phyloP scores from a whole-genome alignment of 2,797 vertebrate genomes.

The Nannoperca obscura region DNA sequence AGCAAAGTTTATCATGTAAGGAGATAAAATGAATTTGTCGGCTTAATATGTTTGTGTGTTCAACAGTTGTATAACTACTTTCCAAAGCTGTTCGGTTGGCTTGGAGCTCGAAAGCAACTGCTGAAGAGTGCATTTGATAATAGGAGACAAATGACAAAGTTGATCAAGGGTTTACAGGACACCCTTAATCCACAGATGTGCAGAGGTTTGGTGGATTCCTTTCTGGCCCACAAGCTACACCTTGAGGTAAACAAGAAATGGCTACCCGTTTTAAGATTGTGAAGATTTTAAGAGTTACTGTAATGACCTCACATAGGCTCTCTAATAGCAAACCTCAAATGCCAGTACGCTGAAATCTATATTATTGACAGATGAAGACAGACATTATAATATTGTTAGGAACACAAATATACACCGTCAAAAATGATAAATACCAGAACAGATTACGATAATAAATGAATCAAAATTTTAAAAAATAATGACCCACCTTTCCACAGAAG shows the following conservation, averaged over 20 bases:
- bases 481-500: too few relatives aligned
- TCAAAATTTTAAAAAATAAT: too few relatives aligned
- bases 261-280: too few relatives aligned
- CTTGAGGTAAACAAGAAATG: conserved; percentile 1
- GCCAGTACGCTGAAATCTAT: too few relatives aligned
- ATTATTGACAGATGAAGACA: too few relatives aligned
- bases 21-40: background rate
- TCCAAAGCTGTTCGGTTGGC: conserved; percentile 27
- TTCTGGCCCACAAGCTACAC: conserved; percentile 35
- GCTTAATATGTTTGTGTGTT: background rate
- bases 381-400: too few relatives aligned
- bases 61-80: conserved; percentile 44
- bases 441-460: too few relatives aligned
- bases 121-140: background rate
- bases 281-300: too few relatives aligned
- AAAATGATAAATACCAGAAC: too few relatives aligned
- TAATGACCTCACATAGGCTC: background rate
- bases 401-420: too few relatives aligned
- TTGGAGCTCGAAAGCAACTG: background rate
- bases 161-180: conserved; percentile 14
- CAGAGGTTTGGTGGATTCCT: conserved; percentile 54
- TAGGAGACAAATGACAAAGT: conserved; percentile 3
- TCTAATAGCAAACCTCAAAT: background rate
- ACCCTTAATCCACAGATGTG: conserved; percentile 39
- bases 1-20: background rate